Percentiles rank a stretch among this genome's conserved stretches.
Conservation (phyloP, 2,797 vertebrate genomes). For the Pterois miles region DNA sequence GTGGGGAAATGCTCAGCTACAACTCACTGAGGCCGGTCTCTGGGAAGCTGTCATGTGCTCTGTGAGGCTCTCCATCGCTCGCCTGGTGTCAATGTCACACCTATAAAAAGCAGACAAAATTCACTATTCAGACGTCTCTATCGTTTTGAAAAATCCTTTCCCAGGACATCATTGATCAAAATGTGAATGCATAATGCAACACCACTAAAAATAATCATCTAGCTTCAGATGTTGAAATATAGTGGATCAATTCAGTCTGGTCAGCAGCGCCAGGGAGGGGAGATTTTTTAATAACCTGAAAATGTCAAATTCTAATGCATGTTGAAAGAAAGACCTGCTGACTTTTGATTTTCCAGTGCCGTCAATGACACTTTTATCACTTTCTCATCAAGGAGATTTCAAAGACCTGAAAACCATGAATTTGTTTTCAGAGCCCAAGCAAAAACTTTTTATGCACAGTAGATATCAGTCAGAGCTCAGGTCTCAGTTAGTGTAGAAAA, state of each 20-base stretch:
- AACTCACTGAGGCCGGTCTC: constrained; percentile 88
- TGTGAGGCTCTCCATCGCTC: constrained; percentile 86
- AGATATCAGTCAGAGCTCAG: background rate
- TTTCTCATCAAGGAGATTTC: constrained; percentile 32
- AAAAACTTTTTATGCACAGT: constrained; percentile 13
- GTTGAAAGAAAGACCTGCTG: constrained; percentile 8
- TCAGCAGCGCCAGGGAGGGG: constrained; percentile 27
- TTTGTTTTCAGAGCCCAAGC: constrained; percentile 25
- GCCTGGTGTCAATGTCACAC: constrained; percentile 89
- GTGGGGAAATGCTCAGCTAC: constrained; percentile 30
- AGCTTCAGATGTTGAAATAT: constrained; percentile 41
- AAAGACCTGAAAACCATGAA: constrained; percentile 1
- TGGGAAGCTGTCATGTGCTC: constrained; percentile 83
- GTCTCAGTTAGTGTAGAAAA: background rate
- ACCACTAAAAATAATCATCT: constrained; percentile 31
- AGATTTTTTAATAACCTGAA: constrained; percentile 57
- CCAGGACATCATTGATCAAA: constrained; percentile 35
- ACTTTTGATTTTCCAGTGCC: constrained; percentile 24
- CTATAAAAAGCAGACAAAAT: constrained; percentile 72
- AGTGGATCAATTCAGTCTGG: constrained; percentile 36
- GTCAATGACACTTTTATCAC: constrained; percentile 15
- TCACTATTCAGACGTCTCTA: constrained; percentile 14
- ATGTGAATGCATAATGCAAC: constrained; percentile 42
- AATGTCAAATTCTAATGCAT: constrained; percentile 62
- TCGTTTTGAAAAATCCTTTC: constrained; percentile 28